phyloP scores from a whole-genome alignment of 2,888 invertebrate species.

The Synanthedon andrenaeformis region DNA sequence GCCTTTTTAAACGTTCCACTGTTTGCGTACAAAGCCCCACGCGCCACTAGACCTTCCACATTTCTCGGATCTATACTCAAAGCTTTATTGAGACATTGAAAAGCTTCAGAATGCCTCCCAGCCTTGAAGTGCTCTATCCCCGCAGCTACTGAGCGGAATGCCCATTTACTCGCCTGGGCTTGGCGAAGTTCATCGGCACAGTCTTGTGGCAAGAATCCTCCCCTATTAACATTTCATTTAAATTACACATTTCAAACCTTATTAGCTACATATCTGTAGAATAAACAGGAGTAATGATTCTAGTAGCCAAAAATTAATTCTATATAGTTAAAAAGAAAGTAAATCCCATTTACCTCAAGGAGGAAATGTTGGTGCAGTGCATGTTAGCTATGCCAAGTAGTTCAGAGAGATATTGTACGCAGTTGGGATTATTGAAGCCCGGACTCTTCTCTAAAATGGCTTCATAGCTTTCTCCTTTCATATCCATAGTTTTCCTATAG shows the following conservation, averaged over 20 bases:
- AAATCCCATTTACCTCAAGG: slow-evolving; percentile 71
- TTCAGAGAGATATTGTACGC: slow-evolving; percentile 83
- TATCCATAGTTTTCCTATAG: slow-evolving; percentile 81
- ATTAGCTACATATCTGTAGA: not conserved
- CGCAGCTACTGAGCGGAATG: slow-evolving; percentile 93
- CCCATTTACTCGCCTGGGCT: slow-evolving; percentile 93
- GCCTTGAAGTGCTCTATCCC: slow-evolving; percentile 95
- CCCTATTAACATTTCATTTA: slow-evolving; percentile 50
- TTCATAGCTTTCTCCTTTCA: slow-evolving; percentile 84
- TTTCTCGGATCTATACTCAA: slow-evolving; percentile 91
- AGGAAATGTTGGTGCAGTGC: slow-evolving; percentile 77
- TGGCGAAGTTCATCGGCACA: slow-evolving; percentile 88
- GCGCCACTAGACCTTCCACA: slow-evolving; percentile 91
- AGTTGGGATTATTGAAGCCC: slow-evolving; percentile 91
- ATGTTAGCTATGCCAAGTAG: slow-evolving; percentile 78
- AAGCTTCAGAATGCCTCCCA: slow-evolving; percentile 92
- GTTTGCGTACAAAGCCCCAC: slow-evolving; percentile 93
- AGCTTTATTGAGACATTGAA: slow-evolving; percentile 94
- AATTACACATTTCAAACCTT: not conserved
- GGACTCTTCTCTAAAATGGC: slow-evolving; percentile 84
- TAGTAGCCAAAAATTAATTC: slow-evolving; percentile 2
- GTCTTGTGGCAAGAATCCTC: slow-evolving; percentile 82
- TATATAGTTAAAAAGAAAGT: not conserved
- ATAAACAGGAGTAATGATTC: not conserved
- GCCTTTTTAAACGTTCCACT: slow-evolving; percentile 94